Evolutionary conservation across 2,797 vertebrate genomes (phyloP).

Genomic region (Hoplostethus atlanticus): DNA sequence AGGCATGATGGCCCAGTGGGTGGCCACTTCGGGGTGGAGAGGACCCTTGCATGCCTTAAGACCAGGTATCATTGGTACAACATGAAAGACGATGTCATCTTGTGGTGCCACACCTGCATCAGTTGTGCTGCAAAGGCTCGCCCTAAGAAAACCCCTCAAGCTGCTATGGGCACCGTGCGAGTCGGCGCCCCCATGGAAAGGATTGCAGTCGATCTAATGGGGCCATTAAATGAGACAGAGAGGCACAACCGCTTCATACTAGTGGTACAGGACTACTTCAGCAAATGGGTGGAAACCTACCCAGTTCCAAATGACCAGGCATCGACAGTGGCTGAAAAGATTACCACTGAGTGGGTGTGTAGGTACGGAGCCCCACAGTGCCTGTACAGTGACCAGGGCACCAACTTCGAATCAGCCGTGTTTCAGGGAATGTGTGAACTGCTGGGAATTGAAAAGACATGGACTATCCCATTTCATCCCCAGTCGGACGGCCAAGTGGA

Average conservation of each 20-base stretch:
- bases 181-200: slow-evolving; percentile 37
- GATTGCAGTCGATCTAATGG: slow-evolving; percentile 38
- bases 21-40: slow-evolving; percentile 41
- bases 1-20: slow-evolving; percentile 33
- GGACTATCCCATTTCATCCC: slow-evolving; percentile 14
- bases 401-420: slow-evolving; percentile 32
- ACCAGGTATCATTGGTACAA: slow-evolving; percentile 36
- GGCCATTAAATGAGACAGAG: slow-evolving; percentile 39
- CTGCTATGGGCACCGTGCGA: slow-evolving; percentile 25
- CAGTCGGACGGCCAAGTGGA: slow-evolving; percentile 23
- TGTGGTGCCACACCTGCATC: slow-evolving; percentile 10
- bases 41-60: not conserved
- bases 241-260: slow-evolving; percentile 35
- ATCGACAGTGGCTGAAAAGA: slow-evolving; percentile 23
- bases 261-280: slow-evolving; percentile 51
- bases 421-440: slow-evolving; percentile 39
- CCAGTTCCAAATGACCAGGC: slow-evolving; percentile 24
- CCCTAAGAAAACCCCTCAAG: slow-evolving; percentile 19
- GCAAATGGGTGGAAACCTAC: slow-evolving; percentile 46
- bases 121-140: slow-evolving; percentile 20
- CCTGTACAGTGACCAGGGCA: slow-evolving; percentile 40
- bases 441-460: slow-evolving; percentile 43
- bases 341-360: slow-evolving; percentile 34
- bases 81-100: too few species aligned
- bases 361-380: slow-evolving; percentile 9